Evolutionary conservation across 2,888 invertebrate genomes (phyloP).

Genomic region (Erebia aethiops): DNA sequence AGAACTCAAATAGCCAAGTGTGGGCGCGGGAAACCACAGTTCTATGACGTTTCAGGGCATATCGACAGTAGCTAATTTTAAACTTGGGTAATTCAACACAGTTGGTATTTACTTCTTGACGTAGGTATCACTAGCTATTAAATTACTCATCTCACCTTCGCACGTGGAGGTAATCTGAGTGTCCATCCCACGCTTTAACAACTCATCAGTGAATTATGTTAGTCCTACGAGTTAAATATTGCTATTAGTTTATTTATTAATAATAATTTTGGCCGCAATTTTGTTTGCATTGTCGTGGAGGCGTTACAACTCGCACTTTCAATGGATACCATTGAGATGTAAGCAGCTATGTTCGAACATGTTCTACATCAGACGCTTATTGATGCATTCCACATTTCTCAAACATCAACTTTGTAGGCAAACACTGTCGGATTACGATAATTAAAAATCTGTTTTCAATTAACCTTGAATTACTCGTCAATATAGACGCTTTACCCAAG

Average conservation of each 20-base stretch:
- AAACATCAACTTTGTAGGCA: constrained; percentile 10
- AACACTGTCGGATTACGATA: constrained; percentile 11
- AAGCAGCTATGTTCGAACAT: not conserved
- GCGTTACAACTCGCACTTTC: not conserved
- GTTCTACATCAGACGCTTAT: not conserved
- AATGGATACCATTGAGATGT: not conserved
- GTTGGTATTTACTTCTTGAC: constrained; percentile 30
- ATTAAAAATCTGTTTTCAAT: constrained; percentile 29
- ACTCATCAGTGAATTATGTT: constrained; percentile 20
- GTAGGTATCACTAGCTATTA: constrained; percentile 21
- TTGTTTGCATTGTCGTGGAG: constrained; percentile 2
- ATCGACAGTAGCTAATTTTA: constrained; percentile 29
- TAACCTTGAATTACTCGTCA: constrained; percentile 34
- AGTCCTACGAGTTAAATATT: constrained; percentile 1
- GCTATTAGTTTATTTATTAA: constrained; percentile 10
- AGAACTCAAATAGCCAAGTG: constrained; percentile 21
- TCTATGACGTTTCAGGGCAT: constrained; percentile 9
- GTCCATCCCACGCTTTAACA: constrained; percentile 33
- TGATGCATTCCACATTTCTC: constrained; percentile 17
- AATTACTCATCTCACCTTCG: constrained; percentile 44
- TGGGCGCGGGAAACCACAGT: constrained; percentile 19
- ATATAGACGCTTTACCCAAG: constrained; percentile 26
- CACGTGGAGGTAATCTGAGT: constrained; percentile 31
- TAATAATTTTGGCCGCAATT: not conserved
- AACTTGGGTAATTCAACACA: constrained; percentile 23